These are phyloP conservation scores for Petromus typicus DNA, from an alignment of 2,113 vertebrate species.

Conservation along the genomic window DNA sequence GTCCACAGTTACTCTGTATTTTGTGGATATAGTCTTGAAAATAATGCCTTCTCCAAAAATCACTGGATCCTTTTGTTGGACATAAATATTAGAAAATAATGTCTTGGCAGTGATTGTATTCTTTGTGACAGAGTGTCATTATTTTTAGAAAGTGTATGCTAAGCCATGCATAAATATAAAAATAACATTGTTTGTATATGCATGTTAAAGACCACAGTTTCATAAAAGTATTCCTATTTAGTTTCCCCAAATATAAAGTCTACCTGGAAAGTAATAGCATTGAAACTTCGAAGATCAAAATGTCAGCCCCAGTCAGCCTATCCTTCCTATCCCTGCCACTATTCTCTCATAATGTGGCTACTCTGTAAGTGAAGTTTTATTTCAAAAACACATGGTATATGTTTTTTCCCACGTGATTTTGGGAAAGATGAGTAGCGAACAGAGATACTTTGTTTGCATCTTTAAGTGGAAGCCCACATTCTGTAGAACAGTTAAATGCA, in stretches of 20 bases:
- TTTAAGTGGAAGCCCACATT: background rate
- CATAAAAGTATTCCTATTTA: background rate
- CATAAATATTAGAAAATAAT: background rate
- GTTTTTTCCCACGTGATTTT: background rate
- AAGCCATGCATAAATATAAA: background rate
- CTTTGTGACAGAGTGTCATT: background rate
- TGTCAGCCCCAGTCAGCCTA: background rate
- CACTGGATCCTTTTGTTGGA: background rate
- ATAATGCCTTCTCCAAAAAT: background rate
- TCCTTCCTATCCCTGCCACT: background rate
- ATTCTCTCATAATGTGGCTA: background rate
- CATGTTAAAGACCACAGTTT: background rate
- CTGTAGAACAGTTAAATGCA: slow-evolving; percentile 21
- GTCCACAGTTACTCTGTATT: background rate
- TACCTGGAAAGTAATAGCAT: background rate
- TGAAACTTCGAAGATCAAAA: background rate
- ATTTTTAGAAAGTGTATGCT: background rate
- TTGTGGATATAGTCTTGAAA: background rate
- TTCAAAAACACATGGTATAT: background rate
- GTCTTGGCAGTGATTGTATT: background rate
- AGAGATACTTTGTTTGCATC: background rate
- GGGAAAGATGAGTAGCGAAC: background rate
- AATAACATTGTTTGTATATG: background rate
- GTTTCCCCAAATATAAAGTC: background rate
- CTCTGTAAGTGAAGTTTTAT: background rate